These are phyloP conservation scores for Python bivittatus DNA, from an alignment of 2,113 vertebrate genomes.

Conservation along the genomic window DNA sequence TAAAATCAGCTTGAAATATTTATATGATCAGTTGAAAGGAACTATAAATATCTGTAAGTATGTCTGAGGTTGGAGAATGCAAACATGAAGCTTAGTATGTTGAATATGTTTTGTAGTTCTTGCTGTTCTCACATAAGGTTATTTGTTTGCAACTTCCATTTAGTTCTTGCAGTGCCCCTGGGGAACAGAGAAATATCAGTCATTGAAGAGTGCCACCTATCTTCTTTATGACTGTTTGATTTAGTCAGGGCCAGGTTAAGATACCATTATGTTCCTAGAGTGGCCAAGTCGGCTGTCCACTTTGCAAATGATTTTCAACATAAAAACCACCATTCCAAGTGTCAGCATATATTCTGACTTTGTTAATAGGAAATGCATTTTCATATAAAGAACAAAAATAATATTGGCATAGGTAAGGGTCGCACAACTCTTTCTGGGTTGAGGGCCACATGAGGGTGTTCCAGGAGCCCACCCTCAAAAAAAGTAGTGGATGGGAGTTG, in stretches of 20 bases:
- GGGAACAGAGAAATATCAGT: not conserved
- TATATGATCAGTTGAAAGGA: not conserved
- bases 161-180: not conserved
- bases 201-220: not conserved
- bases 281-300: not conserved
- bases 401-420: not conserved
- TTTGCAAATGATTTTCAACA: conserved; percentile 4
- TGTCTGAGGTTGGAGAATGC: not conserved
- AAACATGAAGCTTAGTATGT: not conserved
- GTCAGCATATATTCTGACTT: not conserved
- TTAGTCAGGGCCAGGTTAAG: not conserved
- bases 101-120: conserved; percentile 4
- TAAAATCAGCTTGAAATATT: not conserved
- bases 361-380: not conserved
- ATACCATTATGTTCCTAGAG: not conserved
- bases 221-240: not conserved
- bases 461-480: no score
- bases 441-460: no score
- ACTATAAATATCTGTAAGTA: not conserved
- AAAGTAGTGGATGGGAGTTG: no score
- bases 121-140: conserved; percentile 2
- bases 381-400: fast-evolving
- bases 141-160: not conserved
- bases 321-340: not conserved
- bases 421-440: not conserved